Base-by-base conservation (phyloP, 2,113 vertebrate species). In the Lathamus discolor region DNA sequence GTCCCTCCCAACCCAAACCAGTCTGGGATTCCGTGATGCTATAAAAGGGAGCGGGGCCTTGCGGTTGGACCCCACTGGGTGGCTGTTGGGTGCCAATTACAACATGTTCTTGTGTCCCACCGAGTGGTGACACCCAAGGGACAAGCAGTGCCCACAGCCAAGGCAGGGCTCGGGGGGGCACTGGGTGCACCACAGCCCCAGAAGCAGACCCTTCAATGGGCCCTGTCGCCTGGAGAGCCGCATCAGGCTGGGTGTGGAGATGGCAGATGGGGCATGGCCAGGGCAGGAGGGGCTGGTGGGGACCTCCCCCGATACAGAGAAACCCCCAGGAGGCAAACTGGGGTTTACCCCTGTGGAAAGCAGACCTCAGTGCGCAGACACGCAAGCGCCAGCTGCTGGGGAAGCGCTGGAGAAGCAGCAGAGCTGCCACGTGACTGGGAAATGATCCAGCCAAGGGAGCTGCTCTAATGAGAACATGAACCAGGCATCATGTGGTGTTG, bases 321-420 rank as follows among this genome's bases (percentile, higher is more conserved):
- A 74, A 3, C 3, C 20, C 49, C 33, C 27, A 35, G 62, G 28
- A 59, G 23, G 27, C 6, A n/a, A 59, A 37, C 0, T 28, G 61
- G 7, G 62, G 13, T 13, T 84, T 57, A 28, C 22, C 19, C 19
- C 17, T 11, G 11, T 22, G 61, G 11, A n/a, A 57, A 67, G 70
- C 51, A 82, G 75, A 72, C 61, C 51, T 20, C 1, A 6, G 10
- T 48, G 24, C 70, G 77, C 46, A 63, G 37, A 44, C 51, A 23
- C 10, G 2, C 23, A 7, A 29, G 49, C 3, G 1, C 55, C 2
- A 7, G 64, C 62, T 84, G 61, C 61, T 8, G 19, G 52, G 52
- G 63, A 0, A 0, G 57, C 4, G 1, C 0, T 0, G 2, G 68
- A 13, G 46, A 74, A 75, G 86, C 1, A 19, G 52, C 78, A 75